Evolutionary conservation across 2,888 invertebrate genomes (phyloP), one percentile per base, ranked within the genome.

Genomic region (Eurois occulta): DNA sequence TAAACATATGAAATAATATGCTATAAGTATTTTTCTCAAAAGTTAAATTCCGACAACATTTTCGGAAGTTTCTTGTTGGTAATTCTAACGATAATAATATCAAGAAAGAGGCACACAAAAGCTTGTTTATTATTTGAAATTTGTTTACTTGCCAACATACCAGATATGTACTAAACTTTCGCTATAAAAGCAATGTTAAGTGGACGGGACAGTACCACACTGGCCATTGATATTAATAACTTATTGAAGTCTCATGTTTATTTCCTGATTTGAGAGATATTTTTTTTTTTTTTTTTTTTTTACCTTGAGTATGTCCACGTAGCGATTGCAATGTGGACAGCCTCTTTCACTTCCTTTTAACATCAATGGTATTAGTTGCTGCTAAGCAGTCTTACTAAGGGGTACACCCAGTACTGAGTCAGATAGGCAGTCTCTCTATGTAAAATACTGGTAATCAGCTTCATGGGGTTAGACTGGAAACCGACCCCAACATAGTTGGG

Each of bases 131-230:
- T 55, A 55, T 24, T 24, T 24, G 10, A 52, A n/a, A 18, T 78
- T n/a, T 78, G 13, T 28, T 41, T 43, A 52, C 6, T 43, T 6
- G 24, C 28, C 35, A 66, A 60, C 16, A 5, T 38, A 68, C 18
- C 46, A n/a, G 13, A n/a, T n/a, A 24, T 32, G 24, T 8, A 46
- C 35, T 71, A 32, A n/a, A 80, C n/a, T 80, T 72, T 65, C 46
- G 46, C 80, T 72, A n/a, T 13, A 46, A 72, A 55, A 24, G 32
- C 80, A 72, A 78, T 78, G 55, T 72, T 32, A 65, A 80, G 72
- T 72, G 55, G 32, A 55, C 32, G 65, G 28, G 7, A n/a, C 38
- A 11, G 4, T n/a, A 18, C n/a, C n/a, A 18, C 28, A 38, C 32
- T 10, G 64, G n/a, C n/a, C 55, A 46, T 62, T 81, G 46, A 73